These are phyloP conservation scores for Leptopilina clavipes DNA, from an alignment of 1,140 invertebrate genomes.

Conservation along the genomic window DNA sequence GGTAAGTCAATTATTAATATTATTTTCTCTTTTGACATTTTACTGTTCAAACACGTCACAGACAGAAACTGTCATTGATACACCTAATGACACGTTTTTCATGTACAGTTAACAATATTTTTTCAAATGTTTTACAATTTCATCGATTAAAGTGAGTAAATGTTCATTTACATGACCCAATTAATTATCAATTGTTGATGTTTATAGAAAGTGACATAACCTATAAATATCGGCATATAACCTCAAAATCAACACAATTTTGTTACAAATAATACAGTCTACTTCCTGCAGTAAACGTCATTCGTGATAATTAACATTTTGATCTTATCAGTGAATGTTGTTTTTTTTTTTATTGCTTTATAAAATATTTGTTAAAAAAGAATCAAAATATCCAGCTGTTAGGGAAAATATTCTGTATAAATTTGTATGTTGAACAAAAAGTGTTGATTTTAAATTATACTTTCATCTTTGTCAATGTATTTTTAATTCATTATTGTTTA, in stretches of 20 bases:
- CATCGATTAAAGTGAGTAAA: neutral
- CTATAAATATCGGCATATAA: slow-evolving; percentile 49
- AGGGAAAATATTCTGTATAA: neutral
- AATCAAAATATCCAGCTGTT: neutral
- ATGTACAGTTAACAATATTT: neutral
- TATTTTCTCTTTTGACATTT: neutral
- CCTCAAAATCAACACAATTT: slow-evolving; percentile 42
- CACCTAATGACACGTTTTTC: slow-evolving; percentile 44
- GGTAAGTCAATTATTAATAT: slow-evolving; percentile 60
- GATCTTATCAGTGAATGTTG: neutral
- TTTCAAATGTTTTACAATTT: neutral
- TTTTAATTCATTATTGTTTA: slow-evolving; percentile 14
- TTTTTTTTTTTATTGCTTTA: neutral
- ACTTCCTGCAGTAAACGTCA: slow-evolving; percentile 1
- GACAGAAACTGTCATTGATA: slow-evolving; percentile 39
- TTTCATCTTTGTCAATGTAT: slow-evolving; percentile 19
- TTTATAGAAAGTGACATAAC: slow-evolving; percentile 51
- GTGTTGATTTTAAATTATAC: neutral
- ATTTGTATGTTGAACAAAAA: neutral
- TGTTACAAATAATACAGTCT: slow-evolving; percentile 1
- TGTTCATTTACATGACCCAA: slow-evolving; percentile 34
- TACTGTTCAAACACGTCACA: slow-evolving; percentile 27
- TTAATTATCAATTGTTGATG: neutral
- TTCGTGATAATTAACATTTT: neutral
- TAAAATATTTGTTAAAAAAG: neutral